phyloP scores from a whole-genome alignment of 2,113 vertebrate species.

The Triplophysa dalaica region DNA sequence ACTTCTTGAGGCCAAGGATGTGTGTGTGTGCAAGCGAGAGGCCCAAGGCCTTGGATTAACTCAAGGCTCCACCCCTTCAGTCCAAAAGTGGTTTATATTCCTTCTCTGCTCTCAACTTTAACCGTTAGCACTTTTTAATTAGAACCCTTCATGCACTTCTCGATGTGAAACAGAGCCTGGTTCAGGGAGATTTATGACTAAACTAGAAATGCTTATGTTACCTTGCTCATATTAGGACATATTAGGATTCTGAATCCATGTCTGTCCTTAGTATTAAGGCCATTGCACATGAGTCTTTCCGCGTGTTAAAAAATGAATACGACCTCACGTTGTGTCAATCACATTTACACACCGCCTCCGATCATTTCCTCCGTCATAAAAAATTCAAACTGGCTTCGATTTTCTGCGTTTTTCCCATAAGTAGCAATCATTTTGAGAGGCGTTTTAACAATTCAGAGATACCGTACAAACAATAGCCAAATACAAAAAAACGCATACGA shows the following conservation, averaged over 20 bases:
- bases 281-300: not conserved
- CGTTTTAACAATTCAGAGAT: no score
- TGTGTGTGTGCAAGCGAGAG: conserved; percentile 33
- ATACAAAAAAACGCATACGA: no score
- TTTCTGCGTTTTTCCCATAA: no score
- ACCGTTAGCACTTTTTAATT: conserved; percentile 77
- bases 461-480: no score
- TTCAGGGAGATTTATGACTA: not conserved
- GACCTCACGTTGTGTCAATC: no score
- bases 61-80: conserved; percentile 55
- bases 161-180: conserved; percentile 36
- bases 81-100: conserved; percentile 48
- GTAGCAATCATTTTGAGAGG: no score
- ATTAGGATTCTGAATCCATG: not conserved
- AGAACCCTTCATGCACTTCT: conserved; percentile 47
- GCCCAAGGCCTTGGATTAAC: conserved; percentile 44
- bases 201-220: not conserved
- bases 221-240: not conserved
- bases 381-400: no score
- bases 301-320: no score
- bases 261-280: not conserved
- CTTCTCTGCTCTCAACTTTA: conserved; percentile 50
- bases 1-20: conserved; percentile 62
- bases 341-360: no score
- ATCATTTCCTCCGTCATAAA: no score